Evolutionary conservation across 35 echinoderm and acorn worm genomes (phyloP), one percentile per base, ranked within the genome.

Genomic region (Stichopus chloronotus): DNA sequence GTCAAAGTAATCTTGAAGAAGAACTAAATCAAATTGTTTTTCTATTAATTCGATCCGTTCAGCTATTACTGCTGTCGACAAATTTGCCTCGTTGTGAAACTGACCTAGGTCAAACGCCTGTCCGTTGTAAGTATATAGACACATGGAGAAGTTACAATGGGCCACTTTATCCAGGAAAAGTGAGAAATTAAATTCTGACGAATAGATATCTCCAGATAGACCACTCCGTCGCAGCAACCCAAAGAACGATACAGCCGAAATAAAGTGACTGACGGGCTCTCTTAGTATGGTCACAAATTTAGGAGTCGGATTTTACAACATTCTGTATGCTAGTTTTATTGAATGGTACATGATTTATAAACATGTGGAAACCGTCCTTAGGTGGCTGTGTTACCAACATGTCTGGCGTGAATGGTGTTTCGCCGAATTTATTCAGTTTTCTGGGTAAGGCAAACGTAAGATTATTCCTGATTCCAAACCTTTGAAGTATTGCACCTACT

Each of bases 281-380:
- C 77, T 79, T 5, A 79, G 9, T 25, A 79, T 79, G 9, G 77
- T 79, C 30, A 79, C 30, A 52, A 25, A 79, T 52, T 79, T 79
- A n/a, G n/a, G 77, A 16, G 14, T 79, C 22, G 10, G 77, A 6
- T 79, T 52, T 22, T 17, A 79, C 22, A 21, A 79, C 30, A 10
- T 79, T 13, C 10, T 22, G 20, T 52, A 79, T 79, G n/a, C 20
- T 52, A 22, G 77, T 25, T 79, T 79, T 79, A 21, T 79, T 79
- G 77, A 79, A 79, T n/a, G 77, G 77, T 52, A 79, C 77, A 79
- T 79, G 77, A 52, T 79, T 79, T 22, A 52, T 23, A 25, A 79
- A 52, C 22, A 79, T 79, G 30, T 79, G 77, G 77, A 79, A 79
- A 10, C 77, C 77, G 22, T 9, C 20, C 10, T 22, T 13, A 4